phyloP scores from a whole-genome alignment of 2,113 vertebrate species.

The Callipepla squamata region DNA sequence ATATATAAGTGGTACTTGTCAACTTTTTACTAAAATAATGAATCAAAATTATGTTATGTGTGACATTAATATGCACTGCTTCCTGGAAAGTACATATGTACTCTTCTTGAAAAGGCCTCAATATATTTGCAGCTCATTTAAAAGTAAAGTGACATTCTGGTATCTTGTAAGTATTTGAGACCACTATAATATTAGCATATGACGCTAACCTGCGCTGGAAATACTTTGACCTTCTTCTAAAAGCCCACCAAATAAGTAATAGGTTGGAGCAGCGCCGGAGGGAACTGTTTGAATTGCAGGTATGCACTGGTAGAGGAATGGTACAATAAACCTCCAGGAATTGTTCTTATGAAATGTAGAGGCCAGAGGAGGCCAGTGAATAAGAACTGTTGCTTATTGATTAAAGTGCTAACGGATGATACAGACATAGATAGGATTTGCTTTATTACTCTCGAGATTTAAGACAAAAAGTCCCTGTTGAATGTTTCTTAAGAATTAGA shows the following conservation, averaged over 20 bases:
- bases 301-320: rapidly evolving
- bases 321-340: rapidly evolving
- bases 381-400: not conserved
- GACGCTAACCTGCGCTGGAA: not conserved
- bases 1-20: not conserved
- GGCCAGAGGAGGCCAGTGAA: not conserved
- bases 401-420: not conserved
- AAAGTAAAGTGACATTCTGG: not conserved
- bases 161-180: not conserved
- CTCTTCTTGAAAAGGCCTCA: not conserved
- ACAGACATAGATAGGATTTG: not conserved
- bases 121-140: not conserved
- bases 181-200: not conserved
- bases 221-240: not conserved
- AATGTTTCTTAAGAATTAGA: not conserved
- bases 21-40: not conserved
- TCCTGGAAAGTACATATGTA: not conserved
- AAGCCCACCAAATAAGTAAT: rapidly evolving
- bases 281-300: not conserved
- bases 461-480: not conserved
- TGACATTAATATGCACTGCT: not conserved
- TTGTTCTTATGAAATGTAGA: not conserved
- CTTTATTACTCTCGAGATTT: not conserved
- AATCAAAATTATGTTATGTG: not conserved
- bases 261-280: not conserved